A percentile compares a stretch with the other conserved stretches of the same genome.
These are phyloP conservation scores for Empidonax traillii DNA, from an alignment of 2,113 vertebrate species.

Conservation along the genomic window DNA sequence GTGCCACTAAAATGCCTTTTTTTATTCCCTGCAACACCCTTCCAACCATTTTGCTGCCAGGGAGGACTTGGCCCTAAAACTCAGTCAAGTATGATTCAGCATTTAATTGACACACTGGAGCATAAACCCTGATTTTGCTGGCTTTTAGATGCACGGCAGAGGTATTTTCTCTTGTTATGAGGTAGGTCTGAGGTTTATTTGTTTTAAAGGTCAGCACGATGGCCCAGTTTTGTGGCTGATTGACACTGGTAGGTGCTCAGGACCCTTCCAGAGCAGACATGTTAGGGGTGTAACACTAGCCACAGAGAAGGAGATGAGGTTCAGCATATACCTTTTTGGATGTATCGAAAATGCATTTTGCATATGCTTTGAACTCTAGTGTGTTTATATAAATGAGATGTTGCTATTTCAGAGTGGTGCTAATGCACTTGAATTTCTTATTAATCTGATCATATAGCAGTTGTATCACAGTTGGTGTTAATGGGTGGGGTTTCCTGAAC, in stretches of 20 bases:
- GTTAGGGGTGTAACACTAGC: not conserved
- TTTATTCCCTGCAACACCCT: not conserved
- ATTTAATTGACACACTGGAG: not conserved
- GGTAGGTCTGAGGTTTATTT: not conserved
- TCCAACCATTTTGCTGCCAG: not conserved
- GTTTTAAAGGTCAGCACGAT: conserved; percentile 15
- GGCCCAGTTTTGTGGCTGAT: not conserved
- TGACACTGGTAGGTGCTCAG: not conserved
- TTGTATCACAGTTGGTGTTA: not conserved
- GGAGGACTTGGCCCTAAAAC: not conserved
- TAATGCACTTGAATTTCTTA: not conserved
- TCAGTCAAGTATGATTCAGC: conserved; percentile 20
- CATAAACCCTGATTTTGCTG: not conserved
- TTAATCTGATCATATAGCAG: not conserved
- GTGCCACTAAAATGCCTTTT: not conserved
- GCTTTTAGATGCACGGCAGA: not conserved
- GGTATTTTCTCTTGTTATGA: not conserved
- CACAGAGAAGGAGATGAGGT: not conserved
- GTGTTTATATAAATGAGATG: not conserved
- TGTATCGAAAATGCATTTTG: not conserved
- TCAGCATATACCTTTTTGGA: not conserved
- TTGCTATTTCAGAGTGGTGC: not conserved
- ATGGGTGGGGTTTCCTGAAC: not conserved
- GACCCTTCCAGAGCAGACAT: not conserved
- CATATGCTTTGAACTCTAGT: not conserved